Base-by-base conservation (phyloP, 2,797 vertebrate genomes). In the Mionectes olivaceus region DNA sequence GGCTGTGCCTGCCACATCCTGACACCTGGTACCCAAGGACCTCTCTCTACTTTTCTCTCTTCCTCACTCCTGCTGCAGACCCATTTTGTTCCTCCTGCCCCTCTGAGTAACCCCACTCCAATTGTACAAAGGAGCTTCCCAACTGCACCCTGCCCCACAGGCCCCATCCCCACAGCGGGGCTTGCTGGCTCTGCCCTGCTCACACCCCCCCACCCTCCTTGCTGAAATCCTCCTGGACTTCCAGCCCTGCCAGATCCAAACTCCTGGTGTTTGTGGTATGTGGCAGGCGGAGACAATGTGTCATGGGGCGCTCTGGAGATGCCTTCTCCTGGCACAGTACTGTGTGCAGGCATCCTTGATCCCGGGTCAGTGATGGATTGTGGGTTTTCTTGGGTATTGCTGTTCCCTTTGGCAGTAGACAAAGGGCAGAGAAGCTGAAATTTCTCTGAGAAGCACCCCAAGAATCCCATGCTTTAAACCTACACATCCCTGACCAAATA, bases 201-300 rank as follows among this genome's bases (percentile, higher is more conserved):
- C 7, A 27, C 50, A 25, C 19, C 2, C 13, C 13, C 18, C 19
- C 47, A 28, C 15, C 7, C 39, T 78, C 30, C 55, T 59, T 59
- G 13, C 33, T 2, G 4, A 43, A 32, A 35, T 44, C 27, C 44
- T 52, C 17, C 71, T 56, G 65, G 77, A 68, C 32, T 9, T 33
- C 37, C 47, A 56, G 21, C 32, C 35, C 39, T 76, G 28, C 27
- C 39, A 27, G 61, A 10, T 41, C 52, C 50, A 37, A 33, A n/a
- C 15, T 77, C 41, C 18, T 0, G 0, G 21, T 15, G n/a, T n/a
- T 46, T n/a, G 59, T 2, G 11, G 13, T 25, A 19, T 23, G 5
- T 65, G 63, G 43, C 43, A 65, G 63, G 32, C 43, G n/a, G 52
- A 39, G 47, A 37, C 0, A 3, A 19, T 23, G 32, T 32, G 47